Evolutionary conservation across 2,888 invertebrate species (phyloP), one percentile per base, ranked within the genome.

Genomic region (Cynaeus angustus): DNA sequence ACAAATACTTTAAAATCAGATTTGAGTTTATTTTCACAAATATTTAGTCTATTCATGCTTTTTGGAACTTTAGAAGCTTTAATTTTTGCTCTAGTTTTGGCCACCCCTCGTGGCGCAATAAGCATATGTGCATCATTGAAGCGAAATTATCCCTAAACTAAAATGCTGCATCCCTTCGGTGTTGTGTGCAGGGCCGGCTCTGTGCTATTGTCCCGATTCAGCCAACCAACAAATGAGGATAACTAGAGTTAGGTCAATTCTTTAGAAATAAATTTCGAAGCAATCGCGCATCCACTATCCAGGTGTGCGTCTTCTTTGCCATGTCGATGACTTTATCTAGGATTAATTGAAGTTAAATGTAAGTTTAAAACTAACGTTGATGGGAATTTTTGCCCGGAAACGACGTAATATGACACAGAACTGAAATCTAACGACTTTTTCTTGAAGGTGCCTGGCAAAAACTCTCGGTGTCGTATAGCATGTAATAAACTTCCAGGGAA

Each of bases 201-300:
- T 79, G 76, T 77, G 70, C 72, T 70, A 75, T 84, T 84, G 80
- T 84, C 73, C 78, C 53, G 78, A 76, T 61, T 74, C 83, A 80
- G 71, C 81, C 83, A 80, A 81, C 81, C 84, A 82, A 75, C 83
- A 83, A 85, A 85, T 84, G 81, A 84, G 84, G 83, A 84, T 84
- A 83, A 84, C 84, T 83, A 82, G 82, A 84, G 84, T 84, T 84
- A 84, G 84, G 84, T 84, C 84, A 84, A 83, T 83, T 83, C 84
- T 83, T 83, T 84, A 79, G 80, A 83, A 81, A 78, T 70, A 64
- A 72, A 61, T 72, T 70, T 66, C 62, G 66, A 67, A 73, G 77
- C 74, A 80, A 80, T 79, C 78, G 78, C 78, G 79, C 77, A 74
- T 78, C 75, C 74, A 69, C 73, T 74, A 76, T 79, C 83, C 83